A percentile compares a stretch with the other conserved stretches of the same genome.
Evolutionary conservation across 2,888 invertebrate species (phyloP).

Genomic region (Chalcis sispes): DNA sequence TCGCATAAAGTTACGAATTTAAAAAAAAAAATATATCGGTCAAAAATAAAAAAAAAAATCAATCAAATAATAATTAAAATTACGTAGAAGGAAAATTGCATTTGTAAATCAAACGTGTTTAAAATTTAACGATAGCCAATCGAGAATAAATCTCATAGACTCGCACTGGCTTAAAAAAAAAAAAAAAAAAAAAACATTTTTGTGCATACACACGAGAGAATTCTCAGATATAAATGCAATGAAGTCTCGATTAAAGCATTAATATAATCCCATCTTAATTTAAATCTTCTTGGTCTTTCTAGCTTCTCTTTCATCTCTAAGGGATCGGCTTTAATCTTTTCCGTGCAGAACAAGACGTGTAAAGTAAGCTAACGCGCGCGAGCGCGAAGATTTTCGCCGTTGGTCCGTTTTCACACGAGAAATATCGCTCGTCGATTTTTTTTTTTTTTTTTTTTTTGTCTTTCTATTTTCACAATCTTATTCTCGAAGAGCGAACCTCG

Average conservation of each 20-base stretch:
- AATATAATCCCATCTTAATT: slow-evolving; percentile 50
- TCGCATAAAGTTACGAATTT: too few relatives aligned
- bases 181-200: too few relatives aligned
- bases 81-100: neutral
- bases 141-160: slow-evolving; percentile 39
- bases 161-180: slow-evolving; percentile 38
- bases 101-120: neutral
- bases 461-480: slow-evolving; percentile 47
- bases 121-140: slow-evolving; percentile 19
- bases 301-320: neutral
- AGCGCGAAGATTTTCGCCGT: neutral
- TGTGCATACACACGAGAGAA: neutral
- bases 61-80: too few relatives aligned
- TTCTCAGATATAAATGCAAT: neutral
- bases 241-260: slow-evolving; percentile 44
- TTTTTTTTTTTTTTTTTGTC: slow-evolving; percentile 26
- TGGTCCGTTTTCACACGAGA: slow-evolving; percentile 23
- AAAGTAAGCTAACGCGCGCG: too few relatives aligned
- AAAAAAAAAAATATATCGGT: too few relatives aligned
- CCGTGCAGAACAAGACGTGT: too few relatives aligned
- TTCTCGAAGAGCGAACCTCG: neutral
- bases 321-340: slow-evolving; percentile 32
- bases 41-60: too few relatives aligned
- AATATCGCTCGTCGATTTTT: slow-evolving; percentile 14
- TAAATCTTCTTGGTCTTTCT: slow-evolving; percentile 30